Evolutionary conservation across 1,140 invertebrate species (phyloP).

Genomic region (Manduca sexta): DNA sequence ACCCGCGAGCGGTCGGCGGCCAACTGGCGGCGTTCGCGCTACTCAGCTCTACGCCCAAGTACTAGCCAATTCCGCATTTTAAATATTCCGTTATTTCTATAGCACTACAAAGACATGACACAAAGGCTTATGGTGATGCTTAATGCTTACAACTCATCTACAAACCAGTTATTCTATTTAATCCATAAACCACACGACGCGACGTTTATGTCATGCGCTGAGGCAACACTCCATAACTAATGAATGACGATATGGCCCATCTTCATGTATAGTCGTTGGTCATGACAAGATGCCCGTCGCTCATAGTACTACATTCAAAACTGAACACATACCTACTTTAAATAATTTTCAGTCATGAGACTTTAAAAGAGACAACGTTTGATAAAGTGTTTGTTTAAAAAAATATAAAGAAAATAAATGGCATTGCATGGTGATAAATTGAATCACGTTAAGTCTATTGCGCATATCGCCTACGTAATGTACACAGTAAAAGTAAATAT

Average conservation of each 20-base stretch:
- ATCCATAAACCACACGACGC: background rate
- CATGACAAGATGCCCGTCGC: background rate
- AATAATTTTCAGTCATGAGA: too few species aligned
- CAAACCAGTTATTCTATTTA: conserved; percentile 5
- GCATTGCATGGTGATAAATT: too few species aligned
- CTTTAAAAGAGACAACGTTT: too few species aligned
- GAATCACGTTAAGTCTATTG: too few species aligned
- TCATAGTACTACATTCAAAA: background rate
- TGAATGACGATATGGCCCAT: background rate
- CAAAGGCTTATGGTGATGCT: conserved; percentile 29
- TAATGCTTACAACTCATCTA: conserved; percentile 20
- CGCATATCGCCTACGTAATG: too few species aligned
- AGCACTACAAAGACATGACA: conserved; percentile 40
- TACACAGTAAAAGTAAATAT: too few species aligned
- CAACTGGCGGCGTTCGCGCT: conserved; percentile 42
- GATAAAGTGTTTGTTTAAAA: too few species aligned
- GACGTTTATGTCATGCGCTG: background rate
- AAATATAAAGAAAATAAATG: too few species aligned
- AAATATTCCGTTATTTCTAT: conserved; percentile 62
- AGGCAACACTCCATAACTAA: background rate
- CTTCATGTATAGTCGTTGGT: background rate
- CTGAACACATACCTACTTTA: too few species aligned
- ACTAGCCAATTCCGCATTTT: conserved; percentile 67
- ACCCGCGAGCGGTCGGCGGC: conserved; percentile 54
- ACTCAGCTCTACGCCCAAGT: conserved; percentile 43